Base-by-base conservation (phyloP, 2,888 invertebrate species). In the Lamproptera curius region DNA sequence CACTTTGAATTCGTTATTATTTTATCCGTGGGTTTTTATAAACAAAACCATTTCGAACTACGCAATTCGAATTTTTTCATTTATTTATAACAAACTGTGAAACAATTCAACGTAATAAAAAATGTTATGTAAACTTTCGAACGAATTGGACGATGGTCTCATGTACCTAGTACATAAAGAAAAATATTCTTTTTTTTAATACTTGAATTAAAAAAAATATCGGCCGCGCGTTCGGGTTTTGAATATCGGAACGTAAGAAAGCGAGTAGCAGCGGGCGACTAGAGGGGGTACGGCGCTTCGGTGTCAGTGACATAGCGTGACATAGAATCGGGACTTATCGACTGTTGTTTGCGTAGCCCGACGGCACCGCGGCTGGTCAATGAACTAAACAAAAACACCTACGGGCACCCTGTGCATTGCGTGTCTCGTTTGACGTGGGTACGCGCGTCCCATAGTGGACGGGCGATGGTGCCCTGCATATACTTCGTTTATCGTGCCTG, bases 341-440 rank as follows among this genome's bases (percentile, higher is more conserved):
- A 75, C 76, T 74, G 80, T 74, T 83, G 85, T 86, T 84, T 85
- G 84, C 78, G 74, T 75, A 74, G 75, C 71, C 69, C 75, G 75
- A 71, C 77, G 69, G 63, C 65, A 39, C 65, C 65, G 58, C 62
- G 65, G 62, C 75, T 85, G 86, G 86, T 86, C 85, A 85, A 81
- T 84, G 86, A 85, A 86, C 85, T 76, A 85, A 85, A 84, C 76
- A 83, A 80, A 84, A 84, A 81, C 80, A 80, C 76, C 76, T 76
- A 76, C 76, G 70, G 67, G 66, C 60, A 70, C 67, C 70, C 65
- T 63, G 59, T 63, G 59, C 63, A 61, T 53, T 54, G 54, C 63
- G 62, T 57, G 40, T 42, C 35, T 52, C 50, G 44, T 49, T 33
- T 37, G 51, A 42, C 40, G 37, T 47, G 46, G 56, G 56, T 59